Evolutionary conservation across 1,140 invertebrate genomes (phyloP).

Genomic region (Apis florea): DNA sequence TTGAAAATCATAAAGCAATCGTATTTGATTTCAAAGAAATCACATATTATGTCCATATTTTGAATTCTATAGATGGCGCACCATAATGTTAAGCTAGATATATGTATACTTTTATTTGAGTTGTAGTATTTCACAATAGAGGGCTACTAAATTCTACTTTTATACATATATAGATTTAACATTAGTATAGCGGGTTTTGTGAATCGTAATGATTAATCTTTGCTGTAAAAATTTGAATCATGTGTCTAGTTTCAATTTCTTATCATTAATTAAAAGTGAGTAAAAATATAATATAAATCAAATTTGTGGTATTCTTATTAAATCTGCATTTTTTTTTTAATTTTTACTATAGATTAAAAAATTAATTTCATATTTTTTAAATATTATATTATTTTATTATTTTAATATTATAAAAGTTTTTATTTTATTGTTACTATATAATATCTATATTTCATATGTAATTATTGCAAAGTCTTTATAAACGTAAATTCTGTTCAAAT

Average conservation of each 20-base stretch:
- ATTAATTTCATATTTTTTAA: no score
- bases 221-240: no score
- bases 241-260: no score
- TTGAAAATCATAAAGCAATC: background rate
- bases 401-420: background rate
- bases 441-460: background rate
- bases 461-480: background rate
- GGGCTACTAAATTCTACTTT: background rate
- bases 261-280: no score
- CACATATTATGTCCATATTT: background rate
- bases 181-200: no score
- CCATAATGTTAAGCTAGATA: background rate
- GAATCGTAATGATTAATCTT: no score
- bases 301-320: background rate
- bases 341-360: background rate
- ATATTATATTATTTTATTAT: no score
- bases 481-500: background rate
- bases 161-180: background rate
- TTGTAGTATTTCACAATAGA: background rate
- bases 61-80: slow-evolving; percentile 3
- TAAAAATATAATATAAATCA: no score
- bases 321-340: background rate
- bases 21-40: background rate
- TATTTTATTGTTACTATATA: background rate
- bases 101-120: background rate